These are phyloP conservation scores for Tetragonula clypearis DNA, from an alignment of 1,140 invertebrate species.

Conservation along the genomic window DNA sequence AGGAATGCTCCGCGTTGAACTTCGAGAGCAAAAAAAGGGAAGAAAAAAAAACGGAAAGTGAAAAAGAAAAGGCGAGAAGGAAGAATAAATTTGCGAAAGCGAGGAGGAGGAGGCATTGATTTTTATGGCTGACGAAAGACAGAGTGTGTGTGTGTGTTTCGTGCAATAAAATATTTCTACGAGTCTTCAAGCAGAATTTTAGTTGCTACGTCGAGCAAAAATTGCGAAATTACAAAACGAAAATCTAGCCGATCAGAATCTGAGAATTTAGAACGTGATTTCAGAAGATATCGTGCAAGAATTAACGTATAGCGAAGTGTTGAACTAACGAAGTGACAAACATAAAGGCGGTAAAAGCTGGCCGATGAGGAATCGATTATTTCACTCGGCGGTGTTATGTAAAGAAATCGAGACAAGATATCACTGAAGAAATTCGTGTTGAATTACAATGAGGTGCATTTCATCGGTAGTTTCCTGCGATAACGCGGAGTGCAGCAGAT, in stretches of 20 bases:
- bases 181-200: background rate
- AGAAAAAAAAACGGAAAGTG: rapidly evolving
- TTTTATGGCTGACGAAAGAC: background rate
- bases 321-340: too few relatives aligned
- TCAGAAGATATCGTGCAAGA: too few relatives aligned
- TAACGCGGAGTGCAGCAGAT: background rate
- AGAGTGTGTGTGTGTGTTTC: background rate
- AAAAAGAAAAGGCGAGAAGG: background rate
- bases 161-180: background rate
- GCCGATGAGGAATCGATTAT: background rate
- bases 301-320: too few relatives aligned
- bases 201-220: background rate
- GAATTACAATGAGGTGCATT: background rate
- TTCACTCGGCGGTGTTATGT: background rate
- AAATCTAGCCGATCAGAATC: too few relatives aligned
- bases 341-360: too few relatives aligned
- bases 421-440: background rate
- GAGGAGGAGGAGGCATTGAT: background rate
- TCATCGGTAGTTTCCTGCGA: background rate
- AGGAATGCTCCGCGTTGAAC: background rate
- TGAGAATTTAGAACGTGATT: too few relatives aligned
- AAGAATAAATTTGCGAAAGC: background rate
- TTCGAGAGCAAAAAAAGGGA: background rate
- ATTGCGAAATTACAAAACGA: background rate
- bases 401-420: background rate